Percentiles rank a stretch among this genome's conserved stretches.
Evolutionary conservation across 2,797 vertebrate species (phyloP).

Genomic region (Lycodopsis pacificus): DNA sequence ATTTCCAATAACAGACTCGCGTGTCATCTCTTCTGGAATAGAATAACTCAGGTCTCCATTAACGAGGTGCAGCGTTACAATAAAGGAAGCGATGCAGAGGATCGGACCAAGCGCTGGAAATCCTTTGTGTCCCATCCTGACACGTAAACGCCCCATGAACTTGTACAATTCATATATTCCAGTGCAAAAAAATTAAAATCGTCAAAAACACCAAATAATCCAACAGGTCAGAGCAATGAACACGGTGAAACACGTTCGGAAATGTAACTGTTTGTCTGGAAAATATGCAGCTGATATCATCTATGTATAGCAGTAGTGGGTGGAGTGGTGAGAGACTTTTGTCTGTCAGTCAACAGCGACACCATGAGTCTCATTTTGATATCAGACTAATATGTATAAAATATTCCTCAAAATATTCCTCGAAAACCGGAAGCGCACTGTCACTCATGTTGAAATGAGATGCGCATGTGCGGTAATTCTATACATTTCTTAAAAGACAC

Average conservation of each 20-base stretch:
- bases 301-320: neutral
- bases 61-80: slow-evolving; percentile 26
- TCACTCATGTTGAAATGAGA: neutral
- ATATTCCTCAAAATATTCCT: neutral
- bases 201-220: neutral
- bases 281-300: neutral
- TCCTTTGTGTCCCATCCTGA: slow-evolving; percentile 44
- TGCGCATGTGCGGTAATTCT: too few species aligned
- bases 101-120: neutral
- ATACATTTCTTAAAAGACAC: too few species aligned
- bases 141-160: neutral
- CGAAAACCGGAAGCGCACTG: neutral
- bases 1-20: slow-evolving; percentile 47
- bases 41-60: slow-evolving; percentile 79
- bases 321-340: neutral
- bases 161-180: rapidly evolving
- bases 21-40: slow-evolving; percentile 81
- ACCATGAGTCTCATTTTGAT: slow-evolving; percentile 10
- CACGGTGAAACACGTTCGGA: rapidly evolving
- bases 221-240: too few species aligned
- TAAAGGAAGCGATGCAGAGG: slow-evolving; percentile 3
- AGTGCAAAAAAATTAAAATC: neutral
- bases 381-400: too few species aligned
- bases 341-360: slow-evolving; percentile 58
- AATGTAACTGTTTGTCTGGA: neutral